Percentiles rank a stretch among this genome's conserved stretches.
Evolutionary conservation across 1,140 invertebrate species (phyloP).

Genomic region (Cotesia typhae): DNA sequence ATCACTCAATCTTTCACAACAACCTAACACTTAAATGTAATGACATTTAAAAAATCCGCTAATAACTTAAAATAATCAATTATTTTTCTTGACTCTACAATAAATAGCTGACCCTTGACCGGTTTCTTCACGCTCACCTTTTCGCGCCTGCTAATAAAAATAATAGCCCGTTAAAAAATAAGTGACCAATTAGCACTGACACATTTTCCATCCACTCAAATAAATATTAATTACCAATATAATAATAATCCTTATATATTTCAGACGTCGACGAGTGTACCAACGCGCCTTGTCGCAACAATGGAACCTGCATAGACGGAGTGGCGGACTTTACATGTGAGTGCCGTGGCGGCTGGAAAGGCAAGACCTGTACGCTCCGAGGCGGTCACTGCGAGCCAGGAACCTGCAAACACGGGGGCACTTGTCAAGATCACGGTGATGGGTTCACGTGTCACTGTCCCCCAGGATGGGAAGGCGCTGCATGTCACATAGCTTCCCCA

Average conservation of each 20-base stretch:
- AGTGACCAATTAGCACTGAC: no score
- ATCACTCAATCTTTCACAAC: neutral
- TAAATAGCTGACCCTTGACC: neutral
- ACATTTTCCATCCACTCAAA: no score
- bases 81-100: conserved; percentile 1
- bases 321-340: conserved; percentile 79
- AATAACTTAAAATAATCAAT: neutral
- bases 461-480: conserved; percentile 72
- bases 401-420: conserved; percentile 73
- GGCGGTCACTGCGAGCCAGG: conserved; percentile 73
- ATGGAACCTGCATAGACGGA: conserved; percentile 78
- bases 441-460: conserved; percentile 73
- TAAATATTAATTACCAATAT: no score
- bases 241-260: conserved; percentile 39
- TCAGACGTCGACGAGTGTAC: conserved; percentile 85
- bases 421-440: conserved; percentile 73
- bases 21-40: no score
- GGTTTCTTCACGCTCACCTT: neutral
- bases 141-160: neutral
- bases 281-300: conserved; percentile 78
- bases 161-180: neutral
- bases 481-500: conserved; percentile 76
- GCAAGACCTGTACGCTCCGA: conserved; percentile 75
- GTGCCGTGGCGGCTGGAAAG: conserved; percentile 82
- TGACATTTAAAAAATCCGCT: neutral